phyloP scores from a whole-genome alignment of 2,888 invertebrate species.

The Trichogramma evanescens region DNA sequence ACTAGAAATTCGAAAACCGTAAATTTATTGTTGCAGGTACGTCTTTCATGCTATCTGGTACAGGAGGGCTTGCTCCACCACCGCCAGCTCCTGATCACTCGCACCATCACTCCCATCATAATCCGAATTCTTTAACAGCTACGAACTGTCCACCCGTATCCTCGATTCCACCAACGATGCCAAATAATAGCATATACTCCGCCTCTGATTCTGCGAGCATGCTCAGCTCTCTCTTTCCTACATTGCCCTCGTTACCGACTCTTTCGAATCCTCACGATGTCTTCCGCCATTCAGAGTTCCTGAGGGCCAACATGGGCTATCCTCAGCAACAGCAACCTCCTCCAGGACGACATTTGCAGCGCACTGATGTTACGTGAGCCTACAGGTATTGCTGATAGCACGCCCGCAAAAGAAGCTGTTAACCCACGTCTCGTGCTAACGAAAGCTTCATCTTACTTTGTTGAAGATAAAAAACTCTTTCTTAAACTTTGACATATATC shows the following conservation, averaged over 20 bases:
- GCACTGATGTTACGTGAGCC: conserved; percentile 34
- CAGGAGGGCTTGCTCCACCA: conserved; percentile 12
- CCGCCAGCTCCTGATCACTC: background rate
- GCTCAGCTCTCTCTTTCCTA: conserved; percentile 36
- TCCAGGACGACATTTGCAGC: conserved; percentile 31
- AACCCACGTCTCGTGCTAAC: no score
- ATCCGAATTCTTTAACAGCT: no score
- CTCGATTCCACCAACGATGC: conserved; percentile 31
- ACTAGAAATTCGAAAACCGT: no score
- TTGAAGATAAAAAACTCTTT: no score
- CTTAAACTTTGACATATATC: no score
- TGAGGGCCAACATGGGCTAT: conserved; percentile 36
- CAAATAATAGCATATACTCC: conserved; percentile 29
- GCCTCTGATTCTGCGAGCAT: conserved; percentile 34
- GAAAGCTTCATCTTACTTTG: no score
- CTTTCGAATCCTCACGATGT: conserved; percentile 36
- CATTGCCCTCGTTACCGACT: conserved; percentile 33
- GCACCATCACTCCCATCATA: background rate
- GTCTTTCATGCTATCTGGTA: conserved; percentile 28
- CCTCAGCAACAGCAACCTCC: conserved; percentile 33
- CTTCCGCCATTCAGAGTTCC: conserved; percentile 37
- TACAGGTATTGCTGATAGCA: background rate
- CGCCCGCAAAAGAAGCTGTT: background rate
- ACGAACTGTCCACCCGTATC: conserved; percentile 27
- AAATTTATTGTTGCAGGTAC: no score